Conservation (phyloP, 2,888 invertebrate species). For the Byasa hedistus region DNA sequence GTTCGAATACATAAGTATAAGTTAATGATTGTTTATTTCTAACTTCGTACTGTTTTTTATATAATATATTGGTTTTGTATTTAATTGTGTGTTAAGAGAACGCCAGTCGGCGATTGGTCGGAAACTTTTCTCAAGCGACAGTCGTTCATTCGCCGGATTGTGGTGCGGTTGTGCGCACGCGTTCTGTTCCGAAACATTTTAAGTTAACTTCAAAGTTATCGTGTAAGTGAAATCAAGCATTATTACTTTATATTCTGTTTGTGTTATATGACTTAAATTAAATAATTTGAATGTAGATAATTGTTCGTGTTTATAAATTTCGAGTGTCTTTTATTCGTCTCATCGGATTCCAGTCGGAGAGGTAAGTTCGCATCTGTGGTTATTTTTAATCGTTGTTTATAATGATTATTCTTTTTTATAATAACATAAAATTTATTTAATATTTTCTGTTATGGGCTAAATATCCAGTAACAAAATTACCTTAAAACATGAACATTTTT, state of each 20-base stretch:
- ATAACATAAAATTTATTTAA: too few species aligned
- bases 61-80: slow-evolving; percentile 52
- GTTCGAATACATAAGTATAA: slow-evolving; percentile 40
- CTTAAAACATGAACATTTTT: too few species aligned
- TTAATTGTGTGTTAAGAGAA: slow-evolving; percentile 61
- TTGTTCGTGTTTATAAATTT: slow-evolving; percentile 33
- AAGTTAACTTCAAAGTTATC: slow-evolving; percentile 38
- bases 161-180: slow-evolving; percentile 49
- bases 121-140: slow-evolving; percentile 38
- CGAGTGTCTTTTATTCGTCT: slow-evolving; percentile 34
- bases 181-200: slow-evolving; percentile 30
- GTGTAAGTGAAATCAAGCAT: slow-evolving; percentile 12
- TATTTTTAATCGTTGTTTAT: too few species aligned
- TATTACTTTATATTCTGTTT: not conserved
- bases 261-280: slow-evolving; percentile 21
- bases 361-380: slow-evolving; percentile 44
- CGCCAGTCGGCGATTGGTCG: slow-evolving; percentile 58
- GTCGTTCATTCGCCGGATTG: slow-evolving; percentile 46
- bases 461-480: too few species aligned
- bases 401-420: too few species aligned
- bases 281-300: slow-evolving; percentile 28
- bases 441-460: too few species aligned
- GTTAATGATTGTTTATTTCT: slow-evolving; percentile 41
- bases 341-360: slow-evolving; percentile 51
- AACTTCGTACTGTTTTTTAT: slow-evolving; percentile 43